Base-by-base conservation (phyloP, 2,888 invertebrate genomes). In the Rosalia funebris region DNA sequence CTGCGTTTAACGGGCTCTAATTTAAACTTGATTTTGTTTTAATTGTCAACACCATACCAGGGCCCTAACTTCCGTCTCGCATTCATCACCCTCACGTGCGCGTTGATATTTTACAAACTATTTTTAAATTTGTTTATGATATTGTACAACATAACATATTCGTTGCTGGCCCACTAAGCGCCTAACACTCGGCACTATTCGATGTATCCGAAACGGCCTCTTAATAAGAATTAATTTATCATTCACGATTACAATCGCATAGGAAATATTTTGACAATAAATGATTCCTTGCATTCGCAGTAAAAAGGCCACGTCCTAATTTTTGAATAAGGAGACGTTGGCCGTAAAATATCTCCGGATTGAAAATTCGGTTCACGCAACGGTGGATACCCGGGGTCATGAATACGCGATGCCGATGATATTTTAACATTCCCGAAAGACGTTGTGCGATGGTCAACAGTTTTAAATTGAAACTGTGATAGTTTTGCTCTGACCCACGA, bases 351-450 rank as follows among this genome's bases (percentile, higher is more conserved):
- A 63, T 59, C 47, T 47, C 53, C 53, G 46, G 46, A 59, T 59
- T 57, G 47, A 60, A 66, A 65, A 75, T 70, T 73, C 72, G 57
- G 69, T 65, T 72, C 73, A 75, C 73, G 75, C 71, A 68, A 74
- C 70, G 68, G 68, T 47, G 66, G 67, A 66, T 69, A 66, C 70
- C 10, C 59, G 64, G 68, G 67, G 66, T 68, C 71, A 72, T 74
- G 71, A 70, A 73, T 75, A 70, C 71, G 62, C 65, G 71, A 72
- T 69, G 65, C 65, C 69, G 63, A 67, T 72, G 71, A 74, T 75
- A 74, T 73, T 74, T 73, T 68, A 72, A 69, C 71, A 66, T 72
- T 64, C 61, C 54, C 56, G 65, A 65, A 48, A 69, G 65, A 70
- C 68, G 54, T 55, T 50, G 25, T 37, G 50, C 54, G 47, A 48